A percentile compares a stretch with the other conserved stretches of the same genome.
These are phyloP conservation scores for Cynoglossus semilaevis DNA, from an alignment of 2,113 vertebrate species.

Conservation along the genomic window DNA sequence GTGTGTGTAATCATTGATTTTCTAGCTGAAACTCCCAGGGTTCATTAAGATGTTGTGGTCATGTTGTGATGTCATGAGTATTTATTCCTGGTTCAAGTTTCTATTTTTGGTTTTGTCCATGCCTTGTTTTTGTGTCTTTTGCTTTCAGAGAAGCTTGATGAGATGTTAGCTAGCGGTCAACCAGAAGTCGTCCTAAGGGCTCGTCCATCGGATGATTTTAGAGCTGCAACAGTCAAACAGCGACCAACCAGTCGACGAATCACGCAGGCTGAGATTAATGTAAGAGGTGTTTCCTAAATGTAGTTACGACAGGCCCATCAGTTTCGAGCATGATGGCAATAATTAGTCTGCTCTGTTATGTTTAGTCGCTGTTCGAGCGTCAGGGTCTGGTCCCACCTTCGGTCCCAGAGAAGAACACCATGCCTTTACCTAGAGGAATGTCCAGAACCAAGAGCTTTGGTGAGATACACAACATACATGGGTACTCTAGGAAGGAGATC, in stretches of 20 bases:
- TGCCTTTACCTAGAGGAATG: slow-evolving; percentile 89
- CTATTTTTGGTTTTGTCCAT: neutral
- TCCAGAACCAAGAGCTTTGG: slow-evolving; percentile 94
- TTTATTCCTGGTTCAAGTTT: too few relatives aligned
- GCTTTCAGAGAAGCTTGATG: slow-evolving; percentile 90
- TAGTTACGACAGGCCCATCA: neutral
- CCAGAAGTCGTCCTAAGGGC: slow-evolving; percentile 85
- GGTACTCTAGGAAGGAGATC: too few relatives aligned
- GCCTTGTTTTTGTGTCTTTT: slow-evolving; percentile 4
- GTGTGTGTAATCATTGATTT: too few relatives aligned
- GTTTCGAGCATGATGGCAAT: too few relatives aligned
- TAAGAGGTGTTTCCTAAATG: slow-evolving; percentile 50
- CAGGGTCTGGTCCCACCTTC: slow-evolving; percentile 86
- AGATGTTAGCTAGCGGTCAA: slow-evolving; percentile 83
- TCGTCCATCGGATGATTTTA: slow-evolving; percentile 85
- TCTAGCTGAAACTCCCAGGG: too few relatives aligned
- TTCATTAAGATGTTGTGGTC: neutral
- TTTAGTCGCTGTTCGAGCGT: slow-evolving; percentile 87
- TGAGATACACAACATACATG: slow-evolving; percentile 54
- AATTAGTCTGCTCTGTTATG: neutral
- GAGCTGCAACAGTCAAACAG: slow-evolving; percentile 93
- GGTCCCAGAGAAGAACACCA: slow-evolving; percentile 83
- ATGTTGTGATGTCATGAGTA: neutral
- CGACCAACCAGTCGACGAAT: slow-evolving; percentile 90
- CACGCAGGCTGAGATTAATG: slow-evolving; percentile 93